These are phyloP conservation scores for Plutomurus gul DNA, from an alignment of 1,140 invertebrate species.

Conservation along the genomic window DNA sequence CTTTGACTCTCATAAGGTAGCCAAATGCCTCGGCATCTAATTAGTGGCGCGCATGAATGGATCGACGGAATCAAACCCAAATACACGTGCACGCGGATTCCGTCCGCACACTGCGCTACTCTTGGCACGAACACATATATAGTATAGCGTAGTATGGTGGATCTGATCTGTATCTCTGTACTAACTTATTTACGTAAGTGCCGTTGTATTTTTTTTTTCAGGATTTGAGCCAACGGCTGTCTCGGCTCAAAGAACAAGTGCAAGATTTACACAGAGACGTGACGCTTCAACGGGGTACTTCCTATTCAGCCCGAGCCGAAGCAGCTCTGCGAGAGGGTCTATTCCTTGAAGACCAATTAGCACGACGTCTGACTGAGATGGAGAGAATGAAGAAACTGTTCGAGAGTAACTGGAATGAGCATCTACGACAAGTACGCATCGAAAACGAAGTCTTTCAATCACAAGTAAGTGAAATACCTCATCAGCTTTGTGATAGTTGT, in stretches of 20 bases:
- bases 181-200: not conserved
- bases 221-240: constrained; percentile 67
- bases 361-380: constrained; percentile 67
- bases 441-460: constrained; percentile 72
- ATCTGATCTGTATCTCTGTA: not conserved
- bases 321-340: constrained; percentile 62
- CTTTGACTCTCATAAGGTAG: too few relatives aligned
- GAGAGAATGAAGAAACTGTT: constrained; percentile 63
- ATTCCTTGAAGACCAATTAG: constrained; percentile 67
- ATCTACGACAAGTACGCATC: constrained; percentile 68
- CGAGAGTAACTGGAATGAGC: constrained; percentile 66
- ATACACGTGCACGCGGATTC: too few relatives aligned
- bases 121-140: not conserved
- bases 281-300: constrained; percentile 53
- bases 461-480: constrained; percentile 59
- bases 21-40: too few relatives aligned
- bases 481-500: too few relatives aligned
- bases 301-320: constrained; percentile 48
- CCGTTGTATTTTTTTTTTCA: constrained; percentile 53
- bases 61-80: too few relatives aligned
- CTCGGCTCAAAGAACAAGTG: constrained; percentile 67
- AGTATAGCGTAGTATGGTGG: not conserved
- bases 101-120: too few relatives aligned
- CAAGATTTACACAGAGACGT: constrained; percentile 67
- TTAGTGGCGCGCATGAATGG: too few relatives aligned